Conservation (phyloP, 2,113 vertebrate genomes). For the Neopipo cinnamomea region DNA sequence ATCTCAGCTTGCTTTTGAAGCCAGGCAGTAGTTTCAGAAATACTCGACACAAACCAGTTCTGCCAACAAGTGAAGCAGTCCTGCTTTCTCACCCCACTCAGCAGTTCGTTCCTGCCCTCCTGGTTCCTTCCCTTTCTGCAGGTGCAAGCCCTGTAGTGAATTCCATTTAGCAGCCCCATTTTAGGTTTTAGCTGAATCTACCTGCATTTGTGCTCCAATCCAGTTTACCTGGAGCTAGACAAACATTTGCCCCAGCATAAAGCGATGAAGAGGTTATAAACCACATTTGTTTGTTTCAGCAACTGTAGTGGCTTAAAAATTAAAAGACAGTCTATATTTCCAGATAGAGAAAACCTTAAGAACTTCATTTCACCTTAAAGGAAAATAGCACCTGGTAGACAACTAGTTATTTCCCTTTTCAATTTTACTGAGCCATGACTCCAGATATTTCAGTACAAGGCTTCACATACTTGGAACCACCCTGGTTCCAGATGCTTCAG, state of each 20-base stretch:
- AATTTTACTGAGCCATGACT: not conserved
- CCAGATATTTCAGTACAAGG: not conserved
- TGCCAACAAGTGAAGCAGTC: not conserved
- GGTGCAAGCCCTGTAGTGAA: not conserved
- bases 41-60: not conserved
- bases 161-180: not conserved
- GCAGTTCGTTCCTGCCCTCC: not conserved
- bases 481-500: not conserved
- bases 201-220: not conserved
- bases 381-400: not conserved
- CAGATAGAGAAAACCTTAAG: not conserved
- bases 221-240: not conserved
- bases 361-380: not conserved
- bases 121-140: not conserved
- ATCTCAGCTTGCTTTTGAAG: not conserved
- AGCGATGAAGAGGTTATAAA: not conserved
- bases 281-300: not conserved
- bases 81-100: not conserved
- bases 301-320: not conserved
- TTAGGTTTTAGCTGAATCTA: not conserved
- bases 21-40: not conserved
- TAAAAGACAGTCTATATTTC: not conserved
- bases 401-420: not conserved
- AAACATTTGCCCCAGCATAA: not conserved
- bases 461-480: not conserved